Evolutionary conservation across 1,140 invertebrate species (phyloP).

Genomic region (Orussus abietinus): DNA sequence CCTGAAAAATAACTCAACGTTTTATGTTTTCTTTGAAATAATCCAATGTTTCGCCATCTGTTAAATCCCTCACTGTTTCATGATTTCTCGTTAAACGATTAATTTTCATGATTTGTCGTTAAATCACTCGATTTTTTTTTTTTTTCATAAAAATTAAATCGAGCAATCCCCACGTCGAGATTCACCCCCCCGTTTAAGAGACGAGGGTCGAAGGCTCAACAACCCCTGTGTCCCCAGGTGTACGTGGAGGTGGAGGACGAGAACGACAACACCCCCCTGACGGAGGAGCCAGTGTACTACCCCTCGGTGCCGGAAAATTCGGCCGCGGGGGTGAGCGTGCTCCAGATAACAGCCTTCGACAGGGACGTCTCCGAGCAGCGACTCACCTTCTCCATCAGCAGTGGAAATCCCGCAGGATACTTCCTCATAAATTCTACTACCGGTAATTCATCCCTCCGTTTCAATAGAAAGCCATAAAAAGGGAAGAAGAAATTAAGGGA

Average conservation of each 20-base stretch:
- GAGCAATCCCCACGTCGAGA: no score
- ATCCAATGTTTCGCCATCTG: constrained; percentile 10
- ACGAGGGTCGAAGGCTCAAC: no score
- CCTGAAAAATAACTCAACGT: constrained; percentile 1
- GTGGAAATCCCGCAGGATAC: constrained; percentile 85
- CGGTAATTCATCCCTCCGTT: constrained; percentile 58
- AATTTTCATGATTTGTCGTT: not conserved
- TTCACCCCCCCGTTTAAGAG: no score
- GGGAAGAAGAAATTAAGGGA: no score
- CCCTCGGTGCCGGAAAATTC: constrained; percentile 81
- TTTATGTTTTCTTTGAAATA: constrained; percentile 12
- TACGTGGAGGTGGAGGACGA: constrained; percentile 84
- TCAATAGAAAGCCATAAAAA: no score
- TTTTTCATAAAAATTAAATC: no score
- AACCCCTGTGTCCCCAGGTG: constrained; percentile 65
- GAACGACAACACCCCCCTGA: constrained; percentile 91
- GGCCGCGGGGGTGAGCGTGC: constrained; percentile 66
- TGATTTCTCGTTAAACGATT: no score
- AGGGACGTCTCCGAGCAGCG: constrained; percentile 66
- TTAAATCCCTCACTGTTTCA: no score
- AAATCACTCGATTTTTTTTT: not conserved
- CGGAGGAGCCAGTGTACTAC: constrained; percentile 80
- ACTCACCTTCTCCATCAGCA: constrained; percentile 78
- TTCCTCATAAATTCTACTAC: constrained; percentile 82
- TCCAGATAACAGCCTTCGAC: constrained; percentile 77